Evolutionary conservation across 2,113 vertebrate species (phyloP).

Genomic region (Uria lomvia): DNA sequence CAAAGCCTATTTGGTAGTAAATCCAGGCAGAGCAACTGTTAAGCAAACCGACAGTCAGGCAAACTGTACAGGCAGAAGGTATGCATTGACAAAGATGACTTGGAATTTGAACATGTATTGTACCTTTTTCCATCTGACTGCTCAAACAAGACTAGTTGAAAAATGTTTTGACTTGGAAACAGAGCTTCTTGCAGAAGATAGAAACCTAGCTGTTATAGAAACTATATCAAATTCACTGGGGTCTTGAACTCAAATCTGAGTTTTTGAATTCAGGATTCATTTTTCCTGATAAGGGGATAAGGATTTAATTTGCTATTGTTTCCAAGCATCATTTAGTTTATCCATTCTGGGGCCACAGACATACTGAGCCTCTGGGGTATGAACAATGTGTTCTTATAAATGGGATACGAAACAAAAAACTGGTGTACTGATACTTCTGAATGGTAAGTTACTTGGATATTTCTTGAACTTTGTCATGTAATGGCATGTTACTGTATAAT

Average conservation of each 20-base stretch:
- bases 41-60: constrained; percentile 65
- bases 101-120: neutral
- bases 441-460: constrained; percentile 16
- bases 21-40: constrained; percentile 78
- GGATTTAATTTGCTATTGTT: neutral
- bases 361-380: neutral
- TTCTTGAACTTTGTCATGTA: neutral
- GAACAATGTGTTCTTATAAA: neutral
- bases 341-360: neutral
- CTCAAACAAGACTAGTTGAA: neutral
- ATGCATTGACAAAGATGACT: neutral
- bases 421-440: constrained; percentile 6
- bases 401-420: neutral
- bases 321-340: neutral
- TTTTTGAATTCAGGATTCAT: neutral
- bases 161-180: neutral
- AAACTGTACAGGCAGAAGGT: constrained; percentile 18
- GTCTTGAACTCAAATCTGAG: neutral
- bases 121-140: neutral
- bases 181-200: neutral
- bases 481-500: neutral
- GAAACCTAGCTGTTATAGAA: neutral
- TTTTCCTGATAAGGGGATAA: neutral
- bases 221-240: neutral
- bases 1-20: constrained; percentile 80